Percentiles rank a stretch among this genome's conserved stretches.
Evolutionary conservation across 2,113 vertebrate genomes (phyloP).

Genomic region (Galemys pyrenaicus): DNA sequence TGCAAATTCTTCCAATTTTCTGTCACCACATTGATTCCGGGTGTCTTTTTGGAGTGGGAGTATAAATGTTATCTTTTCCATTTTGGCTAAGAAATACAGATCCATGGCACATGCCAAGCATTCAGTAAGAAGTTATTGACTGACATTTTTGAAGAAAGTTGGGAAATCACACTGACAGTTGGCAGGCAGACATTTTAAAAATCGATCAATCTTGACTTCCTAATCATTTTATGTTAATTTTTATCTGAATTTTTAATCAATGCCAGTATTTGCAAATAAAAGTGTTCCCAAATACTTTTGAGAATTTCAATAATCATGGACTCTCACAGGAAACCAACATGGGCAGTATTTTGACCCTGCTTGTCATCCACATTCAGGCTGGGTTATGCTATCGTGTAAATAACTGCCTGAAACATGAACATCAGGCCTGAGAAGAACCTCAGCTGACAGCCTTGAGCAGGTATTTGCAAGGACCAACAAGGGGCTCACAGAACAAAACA

Average conservation of each 20-base stretch:
- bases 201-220: background rate
- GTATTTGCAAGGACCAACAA: background rate
- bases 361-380: background rate
- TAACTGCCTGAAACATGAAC: background rate
- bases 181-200: background rate
- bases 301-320: background rate
- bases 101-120: background rate
- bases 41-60: background rate
- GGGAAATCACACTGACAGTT: background rate
- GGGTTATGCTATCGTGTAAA: background rate
- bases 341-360: background rate
- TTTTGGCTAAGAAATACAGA: background rate
- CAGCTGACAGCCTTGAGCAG: background rate
- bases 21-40: background rate
- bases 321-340: background rate
- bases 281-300: background rate
- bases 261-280: background rate
- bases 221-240: background rate
- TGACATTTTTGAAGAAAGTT: conserved; percentile 26
- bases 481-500: background rate
- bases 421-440: background rate
- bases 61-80: background rate
- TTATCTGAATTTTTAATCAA: background rate
- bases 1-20: background rate
- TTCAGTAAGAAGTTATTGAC: background rate